Conservation (phyloP, 2,797 vertebrate species). For the Molossus alvarezi region DNA sequence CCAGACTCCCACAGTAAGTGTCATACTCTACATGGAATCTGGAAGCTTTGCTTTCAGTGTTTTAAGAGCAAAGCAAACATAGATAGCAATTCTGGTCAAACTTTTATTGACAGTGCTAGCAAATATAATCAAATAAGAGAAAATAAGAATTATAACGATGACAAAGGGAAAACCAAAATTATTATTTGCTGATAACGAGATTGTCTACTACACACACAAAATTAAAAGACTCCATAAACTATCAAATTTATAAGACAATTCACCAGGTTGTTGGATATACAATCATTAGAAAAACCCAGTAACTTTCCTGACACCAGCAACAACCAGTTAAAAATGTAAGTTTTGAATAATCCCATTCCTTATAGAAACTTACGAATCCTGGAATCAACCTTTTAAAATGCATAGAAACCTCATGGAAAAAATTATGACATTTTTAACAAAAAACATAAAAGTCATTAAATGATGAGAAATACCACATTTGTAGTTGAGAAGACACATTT, state of each 20-base stretch:
- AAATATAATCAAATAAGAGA: not conserved
- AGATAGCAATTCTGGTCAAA: not conserved
- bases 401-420: not conserved
- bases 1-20: too few species aligned
- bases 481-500: not conserved
- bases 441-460: constrained; percentile 22
- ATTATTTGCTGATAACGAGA: not conserved
- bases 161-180: not conserved
- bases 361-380: not conserved
- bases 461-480: not conserved
- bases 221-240: not conserved
- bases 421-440: not conserved
- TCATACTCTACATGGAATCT: not conserved
- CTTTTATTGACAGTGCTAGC: not conserved
- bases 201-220: not conserved
- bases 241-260: not conserved
- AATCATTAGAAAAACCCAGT: not conserved
- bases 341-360: not conserved
- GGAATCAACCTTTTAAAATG: not conserved
- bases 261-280: not conserved
- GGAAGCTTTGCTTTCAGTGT: not conserved
- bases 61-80: not conserved
- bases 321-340: not conserved
- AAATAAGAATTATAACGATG: not conserved
- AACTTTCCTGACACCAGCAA: not conserved